Conservation (phyloP, 2,113 vertebrate genomes). For the Cyanoliseus patagonus region DNA sequence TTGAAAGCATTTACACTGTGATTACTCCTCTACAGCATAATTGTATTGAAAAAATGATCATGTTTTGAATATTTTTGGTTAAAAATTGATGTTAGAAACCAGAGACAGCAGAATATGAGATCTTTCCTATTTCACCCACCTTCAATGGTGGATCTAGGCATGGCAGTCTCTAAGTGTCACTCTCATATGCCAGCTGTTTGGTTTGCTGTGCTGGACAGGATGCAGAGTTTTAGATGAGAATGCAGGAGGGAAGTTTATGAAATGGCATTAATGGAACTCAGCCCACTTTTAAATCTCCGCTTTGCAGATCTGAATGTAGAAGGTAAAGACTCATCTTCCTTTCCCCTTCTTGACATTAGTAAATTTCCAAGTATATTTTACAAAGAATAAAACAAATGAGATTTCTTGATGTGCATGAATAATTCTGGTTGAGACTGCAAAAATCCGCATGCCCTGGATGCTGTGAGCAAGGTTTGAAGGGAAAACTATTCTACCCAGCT, state of each 20-base stretch:
- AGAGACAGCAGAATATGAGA: not conserved
- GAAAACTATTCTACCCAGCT: not conserved
- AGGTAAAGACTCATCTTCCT: not conserved
- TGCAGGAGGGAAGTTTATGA: not conserved
- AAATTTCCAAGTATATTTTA: not conserved
- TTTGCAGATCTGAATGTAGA: not conserved
- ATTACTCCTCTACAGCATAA: not conserved
- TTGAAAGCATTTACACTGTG: not conserved
- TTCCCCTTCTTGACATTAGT: not conserved
- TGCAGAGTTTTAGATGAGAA: not conserved
- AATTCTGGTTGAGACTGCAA: not conserved
- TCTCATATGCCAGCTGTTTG: not conserved
- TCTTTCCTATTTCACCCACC: not conserved
- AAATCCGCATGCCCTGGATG: conserved; percentile 4
- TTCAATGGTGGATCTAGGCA: not conserved
- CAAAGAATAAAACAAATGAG: conserved; percentile 16
- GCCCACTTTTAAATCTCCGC: not conserved
- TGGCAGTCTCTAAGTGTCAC: not conserved
- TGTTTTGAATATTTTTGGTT: not conserved
- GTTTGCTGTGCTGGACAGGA: not conserved
- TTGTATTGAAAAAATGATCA: not conserved
- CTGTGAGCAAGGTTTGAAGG: not conserved
- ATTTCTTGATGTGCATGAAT: conserved; percentile 5
- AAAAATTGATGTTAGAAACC: not conserved
- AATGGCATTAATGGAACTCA: not conserved